phyloP scores from a whole-genome alignment of 2,113 vertebrate species.

The Monarcha castaneiventris region DNA sequence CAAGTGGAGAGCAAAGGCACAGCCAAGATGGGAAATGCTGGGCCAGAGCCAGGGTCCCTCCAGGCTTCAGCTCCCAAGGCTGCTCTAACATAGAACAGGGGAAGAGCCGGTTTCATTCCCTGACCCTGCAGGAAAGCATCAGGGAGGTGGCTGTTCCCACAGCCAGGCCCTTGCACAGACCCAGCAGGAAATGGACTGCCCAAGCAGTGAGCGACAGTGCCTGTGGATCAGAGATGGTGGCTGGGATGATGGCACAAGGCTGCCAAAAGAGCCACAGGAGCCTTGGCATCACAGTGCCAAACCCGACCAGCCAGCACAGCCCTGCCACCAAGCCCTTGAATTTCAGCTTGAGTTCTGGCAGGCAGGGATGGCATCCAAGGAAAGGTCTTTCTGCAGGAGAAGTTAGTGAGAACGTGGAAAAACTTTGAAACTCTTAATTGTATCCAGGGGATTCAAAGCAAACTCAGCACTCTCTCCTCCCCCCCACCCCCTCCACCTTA shows the following conservation, averaged over 20 bases:
- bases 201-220: rapidly evolving
- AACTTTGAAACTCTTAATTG: background rate
- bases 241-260: background rate
- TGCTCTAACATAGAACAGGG: rapidly evolving
- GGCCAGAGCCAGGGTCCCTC: rapidly evolving
- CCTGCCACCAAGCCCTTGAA: background rate
- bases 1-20: background rate
- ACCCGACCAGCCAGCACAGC: background rate
- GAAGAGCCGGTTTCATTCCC: background rate
- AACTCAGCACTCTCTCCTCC: background rate
- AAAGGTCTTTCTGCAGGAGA: background rate
- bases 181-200: background rate
- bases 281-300: background rate
- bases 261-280: background rate
- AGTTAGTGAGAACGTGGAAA: background rate
- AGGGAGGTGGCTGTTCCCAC: background rate
- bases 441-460: background rate
- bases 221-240: rapidly evolving
- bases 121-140: background rate
- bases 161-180: background rate
- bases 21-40: background rate
- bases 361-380: background rate
- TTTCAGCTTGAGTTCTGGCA: background rate
- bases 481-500: background rate
- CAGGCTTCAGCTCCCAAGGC: background rate